Conservation (phyloP, 1,140 invertebrate genomes). For the Drosophila novamexicana region DNA sequence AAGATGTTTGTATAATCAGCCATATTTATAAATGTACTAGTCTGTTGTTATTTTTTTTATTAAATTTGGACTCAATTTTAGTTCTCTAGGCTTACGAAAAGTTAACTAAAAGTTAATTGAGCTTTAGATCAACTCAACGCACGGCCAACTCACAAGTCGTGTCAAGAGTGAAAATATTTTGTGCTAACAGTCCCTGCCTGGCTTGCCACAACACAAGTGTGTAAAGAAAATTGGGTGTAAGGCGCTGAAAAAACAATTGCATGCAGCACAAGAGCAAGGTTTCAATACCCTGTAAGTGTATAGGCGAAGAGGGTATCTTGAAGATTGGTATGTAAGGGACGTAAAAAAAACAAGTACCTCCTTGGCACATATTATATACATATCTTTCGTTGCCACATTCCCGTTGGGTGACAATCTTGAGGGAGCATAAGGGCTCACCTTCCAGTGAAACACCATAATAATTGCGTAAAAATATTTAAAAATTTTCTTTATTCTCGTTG, state of each 20-base stretch:
- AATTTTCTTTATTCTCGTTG: no score
- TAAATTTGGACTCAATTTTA: conserved; percentile 28
- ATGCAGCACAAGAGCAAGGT: not conserved
- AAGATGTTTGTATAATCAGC: conserved; percentile 61
- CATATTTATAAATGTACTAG: conserved; percentile 23
- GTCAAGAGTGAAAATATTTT: conserved; percentile 6
- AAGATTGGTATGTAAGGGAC: not conserved
- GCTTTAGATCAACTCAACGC: not conserved
- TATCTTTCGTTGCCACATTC: no score
- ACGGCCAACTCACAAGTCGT: conserved; percentile 16
- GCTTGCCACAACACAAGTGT: conserved; percentile 9
- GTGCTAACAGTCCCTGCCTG: not conserved
- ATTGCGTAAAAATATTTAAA: no score
- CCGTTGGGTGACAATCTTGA: no score
- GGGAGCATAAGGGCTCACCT: no score
- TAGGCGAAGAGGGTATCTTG: not conserved
- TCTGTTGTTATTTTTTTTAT: not conserved
- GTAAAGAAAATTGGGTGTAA: conserved; percentile 14
- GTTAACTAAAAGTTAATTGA: not conserved
- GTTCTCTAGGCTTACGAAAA: not conserved
- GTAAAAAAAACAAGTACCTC: no score
- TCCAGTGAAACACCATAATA: no score
- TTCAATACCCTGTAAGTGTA: conserved; percentile 3
- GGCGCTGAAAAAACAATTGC: conserved; percentile 22
- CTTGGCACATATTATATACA: no score